phyloP scores from a whole-genome alignment of 2,113 vertebrate genomes.

The Dasypus novemcinctus region DNA sequence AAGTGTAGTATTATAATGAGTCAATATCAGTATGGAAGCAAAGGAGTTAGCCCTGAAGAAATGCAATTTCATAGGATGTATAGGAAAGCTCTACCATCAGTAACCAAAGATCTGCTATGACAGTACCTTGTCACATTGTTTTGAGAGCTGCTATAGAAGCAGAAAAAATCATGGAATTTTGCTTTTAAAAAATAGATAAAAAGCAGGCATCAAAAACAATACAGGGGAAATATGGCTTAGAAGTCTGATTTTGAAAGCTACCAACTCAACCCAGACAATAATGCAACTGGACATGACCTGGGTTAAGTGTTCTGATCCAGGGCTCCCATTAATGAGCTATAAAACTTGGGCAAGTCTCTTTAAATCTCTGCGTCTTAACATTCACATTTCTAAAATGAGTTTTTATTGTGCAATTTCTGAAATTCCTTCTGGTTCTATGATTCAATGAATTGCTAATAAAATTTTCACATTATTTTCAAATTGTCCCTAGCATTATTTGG shows the following conservation, averaged over 20 bases:
- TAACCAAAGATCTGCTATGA: not conserved
- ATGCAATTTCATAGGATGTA: not conserved
- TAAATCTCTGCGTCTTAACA: not conserved
- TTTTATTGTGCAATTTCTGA: not conserved
- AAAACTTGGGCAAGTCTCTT: not conserved
- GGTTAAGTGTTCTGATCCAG: not conserved
- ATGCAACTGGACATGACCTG: not conserved
- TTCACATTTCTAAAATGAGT: not conserved
- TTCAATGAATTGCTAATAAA: not conserved
- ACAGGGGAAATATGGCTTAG: not conserved
- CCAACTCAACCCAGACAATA: not conserved
- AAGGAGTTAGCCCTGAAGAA: not conserved
- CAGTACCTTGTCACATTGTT: not conserved
- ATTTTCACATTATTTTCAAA: not conserved
- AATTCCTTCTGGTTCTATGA: not conserved
- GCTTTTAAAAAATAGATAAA: not conserved
- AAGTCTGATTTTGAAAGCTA: not conserved
- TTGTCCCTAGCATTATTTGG: not conserved
- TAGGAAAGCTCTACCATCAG: not conserved
- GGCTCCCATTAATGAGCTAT: not conserved
- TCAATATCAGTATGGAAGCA: not conserved
- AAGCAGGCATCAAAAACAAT: not conserved
- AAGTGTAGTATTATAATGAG: not conserved
- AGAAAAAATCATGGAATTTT: not conserved
- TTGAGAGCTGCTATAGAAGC: not conserved